Conservation (phyloP, 92 coral and sea anemone genomes). For the Heteractis magnifica region DNA sequence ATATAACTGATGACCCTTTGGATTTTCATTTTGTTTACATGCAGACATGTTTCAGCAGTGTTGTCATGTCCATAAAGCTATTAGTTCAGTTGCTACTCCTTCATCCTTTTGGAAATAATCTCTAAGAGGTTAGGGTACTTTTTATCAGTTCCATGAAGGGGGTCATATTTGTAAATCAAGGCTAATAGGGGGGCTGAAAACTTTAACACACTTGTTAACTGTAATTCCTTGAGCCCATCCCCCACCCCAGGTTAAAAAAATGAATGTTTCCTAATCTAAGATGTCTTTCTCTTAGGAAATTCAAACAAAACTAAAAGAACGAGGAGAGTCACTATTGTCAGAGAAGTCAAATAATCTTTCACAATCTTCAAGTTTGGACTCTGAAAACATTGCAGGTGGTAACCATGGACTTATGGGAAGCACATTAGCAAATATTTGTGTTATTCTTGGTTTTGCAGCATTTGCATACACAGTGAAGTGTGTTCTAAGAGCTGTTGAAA, state of each 20-base stretch:
- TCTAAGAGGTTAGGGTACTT: too few species aligned
- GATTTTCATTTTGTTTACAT: too few species aligned
- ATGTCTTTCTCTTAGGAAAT: constrained; percentile 47
- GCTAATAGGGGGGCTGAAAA: too few species aligned
- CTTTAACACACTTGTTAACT: too few species aligned
- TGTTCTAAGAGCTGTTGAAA: constrained; percentile 90
- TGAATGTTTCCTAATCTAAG: neutral
- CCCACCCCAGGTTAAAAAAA: neutral
- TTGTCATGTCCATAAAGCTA: too few species aligned
- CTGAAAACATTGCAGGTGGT: constrained; percentile 51
- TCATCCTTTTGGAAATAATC: too few species aligned
- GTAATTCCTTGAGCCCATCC: neutral
- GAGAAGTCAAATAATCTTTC: constrained; percentile 5
- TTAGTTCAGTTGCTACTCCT: too few species aligned
- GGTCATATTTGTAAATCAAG: too few species aligned
- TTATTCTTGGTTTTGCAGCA: constrained; percentile 93
- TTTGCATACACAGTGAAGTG: constrained; percentile 98
- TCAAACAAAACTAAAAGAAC: constrained; percentile 46
- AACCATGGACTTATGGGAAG: constrained; percentile 79
- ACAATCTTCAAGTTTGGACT: neutral
- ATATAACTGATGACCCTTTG: too few species aligned
- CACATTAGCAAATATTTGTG: constrained; percentile 88
- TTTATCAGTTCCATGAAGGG: too few species aligned
- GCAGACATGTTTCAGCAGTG: too few species aligned
- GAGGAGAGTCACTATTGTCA: constrained; percentile 40